phyloP scores from a whole-genome alignment of 2,797 vertebrate species.

The Anabacerthia variegaticeps region DNA sequence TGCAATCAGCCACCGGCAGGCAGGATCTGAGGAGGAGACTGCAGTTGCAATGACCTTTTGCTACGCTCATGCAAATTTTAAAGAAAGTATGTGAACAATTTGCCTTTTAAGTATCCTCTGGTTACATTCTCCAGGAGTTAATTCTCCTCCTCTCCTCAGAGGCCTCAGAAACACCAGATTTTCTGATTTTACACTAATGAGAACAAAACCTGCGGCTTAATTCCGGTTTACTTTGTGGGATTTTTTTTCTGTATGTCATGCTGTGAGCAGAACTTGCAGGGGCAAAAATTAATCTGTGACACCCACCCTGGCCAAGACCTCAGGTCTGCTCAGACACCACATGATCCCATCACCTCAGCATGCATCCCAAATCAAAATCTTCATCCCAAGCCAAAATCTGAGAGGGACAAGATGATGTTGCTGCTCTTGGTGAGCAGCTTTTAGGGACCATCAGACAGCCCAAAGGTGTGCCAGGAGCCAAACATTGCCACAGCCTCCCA shows the following conservation, averaged over 20 bases:
- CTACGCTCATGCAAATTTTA: slow-evolving; percentile 65
- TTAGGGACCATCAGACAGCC: background rate
- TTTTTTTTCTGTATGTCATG: background rate
- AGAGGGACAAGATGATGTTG: background rate
- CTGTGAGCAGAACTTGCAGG: accelerated
- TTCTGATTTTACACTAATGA: slow-evolving; percentile 52
- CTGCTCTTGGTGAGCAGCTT: background rate
- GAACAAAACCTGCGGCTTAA: slow-evolving; percentile 17
- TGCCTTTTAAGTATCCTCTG: slow-evolving; percentile 51
- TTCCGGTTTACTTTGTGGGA: background rate
- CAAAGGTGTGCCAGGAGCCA: background rate
- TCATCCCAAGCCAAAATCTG: background rate
- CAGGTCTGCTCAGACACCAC: accelerated
- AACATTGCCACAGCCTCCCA: background rate
- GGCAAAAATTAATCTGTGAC: background rate
- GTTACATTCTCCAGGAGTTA: slow-evolving; percentile 37
- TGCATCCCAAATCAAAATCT: background rate
- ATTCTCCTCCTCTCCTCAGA: slow-evolving; percentile 21
- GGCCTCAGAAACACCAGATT: slow-evolving; percentile 36
- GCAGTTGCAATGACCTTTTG: slow-evolving; percentile 38
- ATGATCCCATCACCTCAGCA: accelerated
- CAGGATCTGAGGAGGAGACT: slow-evolving; percentile 49
- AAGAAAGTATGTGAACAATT: slow-evolving; percentile 59
- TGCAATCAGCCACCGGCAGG: slow-evolving; percentile 52
- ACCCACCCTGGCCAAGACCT: background rate